Evolutionary conservation across 2,888 invertebrate species (phyloP), one percentile per base, ranked within the genome.

Genomic region (Rapana venosa): DNA sequence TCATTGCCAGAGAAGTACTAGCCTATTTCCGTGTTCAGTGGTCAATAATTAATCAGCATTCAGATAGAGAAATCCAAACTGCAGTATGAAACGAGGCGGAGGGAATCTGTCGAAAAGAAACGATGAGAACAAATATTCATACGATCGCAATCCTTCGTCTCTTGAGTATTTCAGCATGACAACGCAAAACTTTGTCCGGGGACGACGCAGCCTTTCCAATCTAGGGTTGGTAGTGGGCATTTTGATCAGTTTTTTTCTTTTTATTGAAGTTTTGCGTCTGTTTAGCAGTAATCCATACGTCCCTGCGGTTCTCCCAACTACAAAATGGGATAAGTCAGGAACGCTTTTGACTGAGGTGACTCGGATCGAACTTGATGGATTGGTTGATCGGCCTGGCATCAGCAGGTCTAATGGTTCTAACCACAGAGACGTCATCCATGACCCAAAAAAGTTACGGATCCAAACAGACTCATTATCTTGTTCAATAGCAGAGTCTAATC

Each of bases 401-500:
- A n/a, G 32, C 22, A 30, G 32, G 17, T 15, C 32, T 13, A 79
- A 32, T 20, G 32, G 20, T 58, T n/a, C 30, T 22, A 85, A 30
- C 58, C n/a, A 30, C 35, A 30, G 26, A 58, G 15, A 58, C 22
- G 6, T 26, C n/a, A 47, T 8, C 83, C 83, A 13, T 8, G 47
- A 26, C 1, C 1, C 6, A 15, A 47, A 83, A 26, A 85, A 58
- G 26, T 30, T 20, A 58, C n/a, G 30, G 30, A 30, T 20, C n/a
- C n/a, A 56, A 17, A 13, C 84, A n/a, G 2, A 58, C n/a, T 66
- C 32, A 35, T 13, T 30, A 22, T 1, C 85, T 0, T 91, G 91
- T 89, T 87, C 77, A 11, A 32, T 70, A 30, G 61, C 36, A 26
- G 89, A 90, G 58, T 47, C 84, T 20, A 61, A 91, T 79, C 70